Conservation (phyloP, 2,888 invertebrate species). For the Cheilosia pagana region DNA sequence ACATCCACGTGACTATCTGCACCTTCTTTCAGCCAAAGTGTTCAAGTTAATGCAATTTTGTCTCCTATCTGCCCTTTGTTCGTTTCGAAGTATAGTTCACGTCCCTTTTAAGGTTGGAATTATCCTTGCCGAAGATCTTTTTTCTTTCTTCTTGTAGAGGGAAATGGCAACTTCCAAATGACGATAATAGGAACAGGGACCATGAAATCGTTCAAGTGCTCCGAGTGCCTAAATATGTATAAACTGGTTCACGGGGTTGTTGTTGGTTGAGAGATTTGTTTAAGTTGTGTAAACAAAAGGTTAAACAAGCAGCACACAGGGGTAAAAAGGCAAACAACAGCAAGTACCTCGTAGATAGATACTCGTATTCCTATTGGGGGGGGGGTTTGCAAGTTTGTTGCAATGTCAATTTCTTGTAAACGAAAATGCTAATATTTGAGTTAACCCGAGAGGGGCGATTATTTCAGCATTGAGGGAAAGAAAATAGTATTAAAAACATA, state of each 20-base stretch:
- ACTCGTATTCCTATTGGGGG: too few species aligned
- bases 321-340: too few species aligned
- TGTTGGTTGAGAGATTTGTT: neutral
- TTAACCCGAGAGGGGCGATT: neutral
- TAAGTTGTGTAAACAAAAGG: neutral
- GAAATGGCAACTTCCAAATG: constrained; percentile 14
- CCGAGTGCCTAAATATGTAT: constrained; percentile 15
- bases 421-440: constrained; percentile 12
- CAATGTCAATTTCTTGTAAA: constrained; percentile 7
- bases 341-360: too few species aligned
- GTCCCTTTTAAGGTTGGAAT: constrained; percentile 43
- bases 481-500: too few species aligned
- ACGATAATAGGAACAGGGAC: constrained; percentile 16
- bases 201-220: constrained; percentile 4
- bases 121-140: constrained; percentile 40
- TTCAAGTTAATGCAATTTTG: constrained; percentile 44
- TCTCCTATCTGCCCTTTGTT: constrained; percentile 39
- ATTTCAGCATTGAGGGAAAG: too few species aligned
- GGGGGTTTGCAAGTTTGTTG: neutral
- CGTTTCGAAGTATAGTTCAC: constrained; percentile 30
- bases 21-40: constrained; percentile 28
- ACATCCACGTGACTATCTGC: constrained; percentile 30
- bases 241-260: neutral
- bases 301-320: too few species aligned
- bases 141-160: neutral